Conservation (phyloP, 1,140 invertebrate species). For the Adoxophyes honmai region DNA sequence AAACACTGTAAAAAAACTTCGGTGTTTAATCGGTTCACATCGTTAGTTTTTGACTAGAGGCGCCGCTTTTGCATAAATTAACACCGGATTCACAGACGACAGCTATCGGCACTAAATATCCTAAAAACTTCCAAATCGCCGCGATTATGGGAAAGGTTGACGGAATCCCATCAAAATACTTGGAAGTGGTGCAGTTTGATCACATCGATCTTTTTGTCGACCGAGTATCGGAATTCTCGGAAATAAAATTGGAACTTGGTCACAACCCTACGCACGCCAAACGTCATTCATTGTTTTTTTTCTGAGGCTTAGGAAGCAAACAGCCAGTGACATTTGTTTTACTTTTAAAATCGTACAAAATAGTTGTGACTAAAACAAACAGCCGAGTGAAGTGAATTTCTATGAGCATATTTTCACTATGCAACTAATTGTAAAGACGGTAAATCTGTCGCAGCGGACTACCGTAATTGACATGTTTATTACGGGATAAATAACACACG, state of each 20-base stretch:
- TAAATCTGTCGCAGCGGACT: conserved; percentile 35
- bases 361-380: not conserved
- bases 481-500: conserved; percentile 39
- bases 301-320: conserved; percentile 2
- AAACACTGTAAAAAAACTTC: not conserved
- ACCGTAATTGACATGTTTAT: conserved; percentile 48
- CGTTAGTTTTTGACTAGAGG: conserved; percentile 23
- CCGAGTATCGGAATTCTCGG: conserved; percentile 30
- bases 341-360: not conserved
- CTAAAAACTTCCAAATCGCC: conserved; percentile 21
- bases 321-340: not conserved
- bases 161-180: conserved; percentile 44
- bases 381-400: not conserved
- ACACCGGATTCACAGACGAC: conserved; percentile 55
- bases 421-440: conserved; percentile 19
- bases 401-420: conserved; percentile 22
- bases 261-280: conserved; percentile 5
- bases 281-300: conserved; percentile 8
- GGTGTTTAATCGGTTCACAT: not conserved
- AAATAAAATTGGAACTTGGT: conserved; percentile 19
- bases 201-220: conserved; percentile 35
- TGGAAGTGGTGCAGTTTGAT: conserved; percentile 35
- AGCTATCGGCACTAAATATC: conserved; percentile 26
- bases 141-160: conserved; percentile 31
- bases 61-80: conserved; percentile 41